phyloP scores from a whole-genome alignment of 1,140 invertebrate genomes.

The Parapsyche elsis region DNA sequence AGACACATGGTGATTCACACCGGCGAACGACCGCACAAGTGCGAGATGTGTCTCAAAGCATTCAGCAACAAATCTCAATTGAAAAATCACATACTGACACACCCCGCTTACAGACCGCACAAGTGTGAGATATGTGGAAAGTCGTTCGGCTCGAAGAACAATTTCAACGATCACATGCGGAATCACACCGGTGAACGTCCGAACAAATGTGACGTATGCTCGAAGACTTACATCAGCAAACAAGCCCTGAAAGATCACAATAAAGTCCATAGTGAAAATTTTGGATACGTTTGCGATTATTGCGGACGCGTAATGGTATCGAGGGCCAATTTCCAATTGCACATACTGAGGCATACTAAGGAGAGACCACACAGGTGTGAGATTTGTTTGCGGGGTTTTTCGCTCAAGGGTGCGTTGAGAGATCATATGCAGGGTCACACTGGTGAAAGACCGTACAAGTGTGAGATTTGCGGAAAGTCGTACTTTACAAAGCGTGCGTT shows the following conservation, averaged over 20 bases:
- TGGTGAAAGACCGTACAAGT: constrained; percentile 50
- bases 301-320: constrained; percentile 59
- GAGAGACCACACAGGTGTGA: constrained; percentile 40
- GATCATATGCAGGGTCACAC: constrained; percentile 52
- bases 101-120: constrained; percentile 45
- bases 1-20: constrained; percentile 63
- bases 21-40: constrained; percentile 66
- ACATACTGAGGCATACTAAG: background rate
- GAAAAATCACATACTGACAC: constrained; percentile 58
- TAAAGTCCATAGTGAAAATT: constrained; percentile 63
- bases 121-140: constrained; percentile 62
- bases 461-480: constrained; percentile 28
- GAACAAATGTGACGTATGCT: constrained; percentile 71
- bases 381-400: constrained; percentile 47
- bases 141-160: constrained; percentile 63
- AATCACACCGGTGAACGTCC: constrained; percentile 77
- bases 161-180: constrained; percentile 73
- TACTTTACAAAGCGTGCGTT: no score
- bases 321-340: constrained; percentile 41
- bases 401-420: background rate
- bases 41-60: constrained; percentile 60
- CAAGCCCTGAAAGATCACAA: constrained; percentile 66
- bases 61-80: constrained; percentile 71
- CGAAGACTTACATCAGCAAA: constrained; percentile 72
- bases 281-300: no score